These are phyloP conservation scores for Thunnus albacares DNA, from an alignment of 2,797 vertebrate genomes.

Conservation along the genomic window DNA sequence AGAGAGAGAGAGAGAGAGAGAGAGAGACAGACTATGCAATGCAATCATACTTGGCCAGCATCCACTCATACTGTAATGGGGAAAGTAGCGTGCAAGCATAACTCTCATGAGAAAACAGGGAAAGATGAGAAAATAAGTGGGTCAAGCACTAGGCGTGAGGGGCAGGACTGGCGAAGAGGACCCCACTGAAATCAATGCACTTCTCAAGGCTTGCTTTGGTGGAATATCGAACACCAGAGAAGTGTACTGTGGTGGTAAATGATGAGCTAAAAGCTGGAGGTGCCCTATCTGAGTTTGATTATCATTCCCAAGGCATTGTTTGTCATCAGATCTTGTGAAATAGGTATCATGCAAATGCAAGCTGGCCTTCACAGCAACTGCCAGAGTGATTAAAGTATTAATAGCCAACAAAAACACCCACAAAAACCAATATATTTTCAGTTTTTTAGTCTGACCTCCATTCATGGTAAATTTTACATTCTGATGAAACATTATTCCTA, in stretches of 20 bases:
- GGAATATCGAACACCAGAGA: constrained; percentile 83
- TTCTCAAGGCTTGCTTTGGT: constrained; percentile 78
- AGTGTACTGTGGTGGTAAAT: constrained; percentile 74
- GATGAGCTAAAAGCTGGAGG: constrained; percentile 77
- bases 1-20: constrained; percentile 43
- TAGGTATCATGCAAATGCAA: constrained; percentile 56
- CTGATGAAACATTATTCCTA: neutral
- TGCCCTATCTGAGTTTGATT: constrained; percentile 77
- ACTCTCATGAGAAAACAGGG: constrained; percentile 86
- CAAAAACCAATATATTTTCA: neutral
- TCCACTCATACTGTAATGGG: constrained; percentile 85
- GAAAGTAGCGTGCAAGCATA: constrained; percentile 83
- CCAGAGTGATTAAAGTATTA: constrained; percentile 12
- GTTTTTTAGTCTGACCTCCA: constrained; percentile 8
- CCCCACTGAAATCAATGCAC: constrained; percentile 86
- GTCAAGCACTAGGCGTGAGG: constrained; percentile 85
- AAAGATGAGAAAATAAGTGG: constrained; percentile 92
- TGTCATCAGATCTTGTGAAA: constrained; percentile 64
- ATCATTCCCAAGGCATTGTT: constrained; percentile 65
- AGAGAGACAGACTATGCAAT: constrained; percentile 67
- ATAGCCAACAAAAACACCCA: constrained; percentile 13
- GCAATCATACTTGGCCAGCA: constrained; percentile 82
- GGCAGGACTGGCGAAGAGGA: constrained; percentile 79
- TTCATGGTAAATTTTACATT: constrained; percentile 27
- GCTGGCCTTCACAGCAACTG: constrained; percentile 47